phyloP scores from a whole-genome alignment of 1,140 invertebrate genomes.

The Zaprionus lachaisei region DNA sequence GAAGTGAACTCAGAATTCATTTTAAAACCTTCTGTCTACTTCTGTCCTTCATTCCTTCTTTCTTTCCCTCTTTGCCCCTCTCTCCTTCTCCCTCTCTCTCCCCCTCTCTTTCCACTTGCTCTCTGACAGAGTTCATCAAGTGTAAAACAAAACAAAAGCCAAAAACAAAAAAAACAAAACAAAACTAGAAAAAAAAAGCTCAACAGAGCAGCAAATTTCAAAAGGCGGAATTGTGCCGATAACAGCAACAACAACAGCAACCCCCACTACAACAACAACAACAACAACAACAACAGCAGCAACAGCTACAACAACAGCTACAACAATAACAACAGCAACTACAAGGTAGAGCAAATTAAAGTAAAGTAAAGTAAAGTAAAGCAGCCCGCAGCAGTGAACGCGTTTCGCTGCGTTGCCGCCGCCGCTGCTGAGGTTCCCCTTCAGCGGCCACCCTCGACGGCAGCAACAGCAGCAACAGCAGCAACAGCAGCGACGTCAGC shows the following conservation, averaged over 20 bases:
- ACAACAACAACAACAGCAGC: constrained; percentile 16
- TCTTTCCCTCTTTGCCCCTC: neutral
- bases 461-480: constrained; percentile 17
- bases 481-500: constrained; percentile 17
- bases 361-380: constrained; percentile 55
- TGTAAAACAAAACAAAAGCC: constrained; percentile 53
- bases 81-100: neutral
- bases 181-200: constrained; percentile 58
- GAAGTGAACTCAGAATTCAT: neutral
- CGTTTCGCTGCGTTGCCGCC: constrained; percentile 59
- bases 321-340: constrained; percentile 26
- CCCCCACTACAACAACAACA: constrained; percentile 17
- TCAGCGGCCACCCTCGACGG: constrained; percentile 54
- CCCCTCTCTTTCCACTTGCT: constrained; percentile 14
- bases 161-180: constrained; percentile 9
- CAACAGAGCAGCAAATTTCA: constrained; percentile 65
- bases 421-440: constrained; percentile 44
- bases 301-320: constrained; percentile 13
- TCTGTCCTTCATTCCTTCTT: too few relatives aligned
- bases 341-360: constrained; percentile 52
- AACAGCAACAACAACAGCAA: constrained; percentile 42
- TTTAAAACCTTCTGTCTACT: neutral
- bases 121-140: constrained; percentile 48
- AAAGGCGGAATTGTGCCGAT: constrained; percentile 66
- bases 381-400: constrained; percentile 60